Base-by-base conservation (phyloP, 2,888 invertebrate species). In the Drosophila hawaiiensis region DNA sequence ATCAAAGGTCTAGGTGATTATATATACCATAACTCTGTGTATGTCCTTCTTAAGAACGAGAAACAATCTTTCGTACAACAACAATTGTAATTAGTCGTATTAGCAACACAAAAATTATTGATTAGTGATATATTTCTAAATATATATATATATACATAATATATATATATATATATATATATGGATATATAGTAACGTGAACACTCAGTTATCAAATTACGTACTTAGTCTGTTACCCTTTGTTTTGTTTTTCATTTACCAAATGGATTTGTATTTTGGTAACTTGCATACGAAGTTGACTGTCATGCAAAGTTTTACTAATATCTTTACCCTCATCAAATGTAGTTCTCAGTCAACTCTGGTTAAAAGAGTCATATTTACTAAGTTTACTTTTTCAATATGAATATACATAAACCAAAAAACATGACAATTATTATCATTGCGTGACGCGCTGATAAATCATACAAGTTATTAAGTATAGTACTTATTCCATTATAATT, bases 151-250 rank as follows among this genome's bases (percentile, higher is more conserved):
- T 35, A 47, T 35, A 56, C 7, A 25, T 25, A 22, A n/a, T n/a
- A n/a, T 58, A 68, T 66, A 58, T 7, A 19, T 54, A 52, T 7
- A 47, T 35, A 47, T 35, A 56, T 12, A 25, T 25, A 22, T 12
- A 43, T 19, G 31, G 14, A 31, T 16, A 29, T n/a, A 33, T 70
- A 58, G 59, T 58, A 64, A 61, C 56, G 56, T 83, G 59, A 67
- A 83, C 70, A 82, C 43, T 67, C 50, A 76, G 72, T 83, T 72
- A 69, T 72, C 31, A 65, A 73, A 58, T 69, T 71, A 77, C 53
- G 60, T 71, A 73, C 61, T 80, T 90, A 91, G 90, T 90, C 91
- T 90, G 90, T 91, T 90, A 91, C 90, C 90, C 90, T 80, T 78
- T 73, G 73, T 65, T 79, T 75, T 79, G 58, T 68, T 70, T 73